A percentile compares a stretch with the other conserved stretches of the same genome.
Conservation (phyloP, 2,797 vertebrate species). For the Chromobotia macracanthus region DNA sequence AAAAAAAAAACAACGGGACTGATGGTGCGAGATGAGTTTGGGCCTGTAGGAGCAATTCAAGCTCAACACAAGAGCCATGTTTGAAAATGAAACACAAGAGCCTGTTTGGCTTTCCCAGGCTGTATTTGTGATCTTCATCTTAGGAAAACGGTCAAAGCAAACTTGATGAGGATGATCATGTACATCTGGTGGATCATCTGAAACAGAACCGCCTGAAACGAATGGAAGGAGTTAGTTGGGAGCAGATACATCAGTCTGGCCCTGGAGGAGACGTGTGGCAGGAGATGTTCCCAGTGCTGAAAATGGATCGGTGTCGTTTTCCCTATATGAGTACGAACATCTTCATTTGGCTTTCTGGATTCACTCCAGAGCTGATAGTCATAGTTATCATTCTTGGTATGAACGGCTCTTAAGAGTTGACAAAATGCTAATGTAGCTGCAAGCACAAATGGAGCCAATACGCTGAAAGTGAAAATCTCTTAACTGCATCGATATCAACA, state of each 20-base stretch:
- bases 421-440: no score
- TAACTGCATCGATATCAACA: conserved; percentile 98
- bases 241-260: conserved; percentile 47
- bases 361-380: conserved; percentile 37
- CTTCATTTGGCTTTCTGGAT: conserved; percentile 36
- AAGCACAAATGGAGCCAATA: not conserved
- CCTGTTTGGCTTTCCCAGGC: not conserved
- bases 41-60: not conserved
- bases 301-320: conserved; percentile 23
- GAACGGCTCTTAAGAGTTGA: no score
- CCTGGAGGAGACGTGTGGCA: conserved; percentile 41
- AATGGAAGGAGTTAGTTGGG: conserved; percentile 47
- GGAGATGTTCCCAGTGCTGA: no score
- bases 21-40: not conserved
- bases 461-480: conserved; percentile 59
- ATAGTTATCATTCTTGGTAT: no score
- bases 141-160: conserved; percentile 11
- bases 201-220: conserved; percentile 46
- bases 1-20: not conserved
- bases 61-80: conserved; percentile 14
- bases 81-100: conserved; percentile 26
- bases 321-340: conserved; percentile 33
- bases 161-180: conserved; percentile 35
- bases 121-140: conserved; percentile 16
- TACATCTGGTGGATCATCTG: conserved; percentile 26